Base-by-base conservation (phyloP, 2,113 vertebrate genomes). In the Phrynocephalus versicolor region DNA sequence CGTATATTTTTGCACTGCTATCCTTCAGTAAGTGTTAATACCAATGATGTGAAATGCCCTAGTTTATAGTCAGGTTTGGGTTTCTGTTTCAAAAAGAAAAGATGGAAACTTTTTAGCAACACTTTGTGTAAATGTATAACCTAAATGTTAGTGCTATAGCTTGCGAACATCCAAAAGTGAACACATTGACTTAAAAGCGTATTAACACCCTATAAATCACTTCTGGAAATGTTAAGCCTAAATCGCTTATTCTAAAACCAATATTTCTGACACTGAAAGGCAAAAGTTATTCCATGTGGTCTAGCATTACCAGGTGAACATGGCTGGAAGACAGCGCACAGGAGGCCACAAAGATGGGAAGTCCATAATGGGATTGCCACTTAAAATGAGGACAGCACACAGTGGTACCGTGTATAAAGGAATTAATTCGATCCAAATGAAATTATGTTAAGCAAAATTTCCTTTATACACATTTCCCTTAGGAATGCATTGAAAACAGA, bases 11-110 rank as follows among this genome's bases (percentile, higher is more conserved):
- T 85, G 35, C 35, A 51, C 4, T 25, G 6, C 57, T 83, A 45
- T 81, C 89, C 76, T 82, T 75, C 27, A 5, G 8, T 33, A 73
- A 88, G 69, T 27, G 82, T 58, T 76, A 86, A 1, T 57, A 90
- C 84, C 81, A 85, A 41, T 57, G 19, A 84, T 62, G 73, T 14
- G 71, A 64, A 45, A 78, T 64, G 58, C 55, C 82, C 45, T 37
- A 73, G 27, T 67, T 85, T 85, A 73, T 73, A 86, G 51, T 73
- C 70, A 65, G 37, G 16, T 55, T 15, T 37, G 39, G 10, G 39
- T 64, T 81, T 80, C 37, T 51, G 79, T 64, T 73, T 60, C 21
- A 37, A 84, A 67, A 62, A 77, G 85, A 82, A 74, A 86, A 2
- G 37, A 85, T 58, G 79, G 45, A 83, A 27, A 2, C 1, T 74